phyloP scores from a whole-genome alignment of 2,888 invertebrate genomes.

The Heliconius aoede region DNA sequence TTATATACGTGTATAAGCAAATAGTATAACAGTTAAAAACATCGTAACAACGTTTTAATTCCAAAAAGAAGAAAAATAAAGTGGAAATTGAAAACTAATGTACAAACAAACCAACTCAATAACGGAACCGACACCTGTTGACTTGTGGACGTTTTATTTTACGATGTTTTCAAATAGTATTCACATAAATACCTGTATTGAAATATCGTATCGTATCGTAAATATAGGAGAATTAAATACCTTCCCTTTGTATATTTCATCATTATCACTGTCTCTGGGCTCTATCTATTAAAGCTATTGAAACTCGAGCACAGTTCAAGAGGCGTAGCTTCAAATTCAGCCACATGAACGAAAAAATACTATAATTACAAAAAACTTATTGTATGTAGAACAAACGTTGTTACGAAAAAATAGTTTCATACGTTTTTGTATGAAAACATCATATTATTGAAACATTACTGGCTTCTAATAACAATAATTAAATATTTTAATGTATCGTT shows the following conservation, averaged over 20 bases:
- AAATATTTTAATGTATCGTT: too few relatives aligned
- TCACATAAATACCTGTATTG: background rate
- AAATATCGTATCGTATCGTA: background rate
- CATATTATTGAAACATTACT: too few relatives aligned
- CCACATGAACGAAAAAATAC: background rate
- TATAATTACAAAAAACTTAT: background rate
- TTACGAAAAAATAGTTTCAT: background rate
- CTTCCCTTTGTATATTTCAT: too few relatives aligned
- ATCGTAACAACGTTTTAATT: conserved; percentile 10
- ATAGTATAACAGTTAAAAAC: background rate
- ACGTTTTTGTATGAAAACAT: background rate
- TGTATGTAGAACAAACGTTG: background rate
- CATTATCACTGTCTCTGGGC: background rate
- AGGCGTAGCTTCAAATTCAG: background rate
- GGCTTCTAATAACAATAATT: background rate
- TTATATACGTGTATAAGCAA: background rate
- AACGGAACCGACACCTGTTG: background rate
- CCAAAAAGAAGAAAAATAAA: background rate
- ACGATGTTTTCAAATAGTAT: background rate
- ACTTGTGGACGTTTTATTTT: background rate
- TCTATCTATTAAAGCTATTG: background rate
- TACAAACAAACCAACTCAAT: background rate
- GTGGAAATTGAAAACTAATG: background rate
- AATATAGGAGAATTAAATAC: too few relatives aligned
- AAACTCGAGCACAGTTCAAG: too few relatives aligned